Evolutionary conservation across 2,113 vertebrate genomes (phyloP), one percentile per base, ranked within the genome.

Genomic region (Electrona antarctica): DNA sequence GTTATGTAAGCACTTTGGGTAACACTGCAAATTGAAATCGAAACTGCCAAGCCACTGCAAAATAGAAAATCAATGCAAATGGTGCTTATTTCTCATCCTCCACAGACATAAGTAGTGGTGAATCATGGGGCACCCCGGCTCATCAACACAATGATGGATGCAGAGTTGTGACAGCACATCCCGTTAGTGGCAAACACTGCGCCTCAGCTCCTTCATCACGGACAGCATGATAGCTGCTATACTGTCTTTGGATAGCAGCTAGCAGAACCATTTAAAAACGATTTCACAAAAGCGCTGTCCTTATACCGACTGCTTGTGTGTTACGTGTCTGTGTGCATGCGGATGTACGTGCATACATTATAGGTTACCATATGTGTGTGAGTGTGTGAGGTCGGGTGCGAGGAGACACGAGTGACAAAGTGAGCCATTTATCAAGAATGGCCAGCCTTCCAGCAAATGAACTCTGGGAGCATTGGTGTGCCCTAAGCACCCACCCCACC

Each of bases 71-170:
- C 57, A 49, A 33, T 60, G 50, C 12, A 59, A 74, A 12, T 15
- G 29, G 74, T 56, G 2, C 46, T 56, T 65, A 69, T 77, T 77
- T 77, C 60, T 83, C 67, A 69, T 64, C 59, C 45, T 69, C 12
- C 2, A 46, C 60, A 51, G 63, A 74, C 70, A 64, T 67, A 51
- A 58, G 33, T 8, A 12, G n/a, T 8, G 15, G 33, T 68, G 63
- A 88, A 69, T 76, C 6, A 65, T 74, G 60, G 33, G 58, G 73
- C 12, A 33, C 28, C 47, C 49, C 60, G 60, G 78, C 74, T 83
- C 84, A 82, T 83, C 84, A 76, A 11, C 29, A 58, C 64, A 61
- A 60, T 82, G 87, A 86, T 87, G 69, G 67, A 84, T 80, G 68
- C 33, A 7, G 60, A 78, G 77, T 50, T 75, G 68, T 88, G 83